Percentiles rank a stretch among this genome's conserved stretches.
These are phyloP conservation scores for Chalcis sispes DNA, from an alignment of 2,888 invertebrate species.

Conservation along the genomic window DNA sequence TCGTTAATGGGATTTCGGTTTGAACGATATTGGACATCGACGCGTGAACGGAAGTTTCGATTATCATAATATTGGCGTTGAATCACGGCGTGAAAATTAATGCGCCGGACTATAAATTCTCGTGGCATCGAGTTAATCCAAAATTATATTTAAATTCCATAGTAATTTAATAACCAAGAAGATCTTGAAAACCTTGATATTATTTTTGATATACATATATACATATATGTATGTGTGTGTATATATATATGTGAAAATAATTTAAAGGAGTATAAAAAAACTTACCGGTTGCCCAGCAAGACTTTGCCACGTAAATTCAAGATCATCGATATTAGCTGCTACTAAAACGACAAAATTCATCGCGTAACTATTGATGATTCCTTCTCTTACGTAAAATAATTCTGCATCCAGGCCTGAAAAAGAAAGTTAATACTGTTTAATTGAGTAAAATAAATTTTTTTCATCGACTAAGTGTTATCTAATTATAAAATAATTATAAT, in stretches of 20 bases:
- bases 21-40: too few relatives aligned
- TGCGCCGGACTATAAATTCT: not conserved
- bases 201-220: too few relatives aligned
- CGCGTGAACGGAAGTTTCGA: slow-evolving; percentile 9
- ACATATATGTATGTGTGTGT: not conserved
- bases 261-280: not conserved
- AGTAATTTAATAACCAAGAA: too few relatives aligned
- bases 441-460: too few relatives aligned
- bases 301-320: slow-evolving; percentile 92
- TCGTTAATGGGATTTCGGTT: not conserved
- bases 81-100: slow-evolving; percentile 10
- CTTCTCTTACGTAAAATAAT: slow-evolving; percentile 89
- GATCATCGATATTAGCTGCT: slow-evolving; percentile 85
- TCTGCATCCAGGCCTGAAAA: slow-evolving; percentile 85
- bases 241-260: not conserved
- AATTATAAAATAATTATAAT: too few relatives aligned
- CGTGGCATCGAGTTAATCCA: not conserved
- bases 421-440: too few relatives aligned
- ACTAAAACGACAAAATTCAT: slow-evolving; percentile 90
- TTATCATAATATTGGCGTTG: slow-evolving; percentile 7
- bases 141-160: not conserved
- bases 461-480: too few relatives aligned
- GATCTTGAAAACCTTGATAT: not conserved
- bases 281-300: slow-evolving; percentile 85
- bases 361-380: slow-evolving; percentile 90